Percentiles rank a stretch among this genome's conserved stretches.
phyloP scores from a whole-genome alignment of 2,888 invertebrate species.

The Agrochola lota region DNA sequence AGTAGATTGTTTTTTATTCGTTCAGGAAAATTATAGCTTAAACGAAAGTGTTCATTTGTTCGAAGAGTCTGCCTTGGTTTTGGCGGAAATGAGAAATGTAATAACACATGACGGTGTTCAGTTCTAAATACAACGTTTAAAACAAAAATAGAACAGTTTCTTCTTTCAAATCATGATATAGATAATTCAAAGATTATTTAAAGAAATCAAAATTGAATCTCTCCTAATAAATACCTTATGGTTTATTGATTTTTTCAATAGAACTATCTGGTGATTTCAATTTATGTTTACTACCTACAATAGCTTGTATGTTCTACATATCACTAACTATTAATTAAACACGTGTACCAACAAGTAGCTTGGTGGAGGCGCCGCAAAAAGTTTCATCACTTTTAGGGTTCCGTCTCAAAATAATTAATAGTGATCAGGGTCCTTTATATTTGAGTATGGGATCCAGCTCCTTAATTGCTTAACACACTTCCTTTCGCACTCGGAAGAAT shows the following conservation, averaged over 20 bases:
- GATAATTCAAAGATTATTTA: too few species aligned
- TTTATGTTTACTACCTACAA: conserved; percentile 15
- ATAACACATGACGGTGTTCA: neutral
- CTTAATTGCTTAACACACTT: neutral
- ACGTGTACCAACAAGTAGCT: conserved; percentile 52
- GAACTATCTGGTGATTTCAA: conserved; percentile 2
- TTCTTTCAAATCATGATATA: too few species aligned
- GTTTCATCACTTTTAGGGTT: conserved; percentile 35
- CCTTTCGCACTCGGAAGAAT: neutral
- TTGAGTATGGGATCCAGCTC: neutral
- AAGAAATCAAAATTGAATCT: conserved; percentile 3
- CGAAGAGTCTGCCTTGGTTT: neutral
- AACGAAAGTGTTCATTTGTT: conserved; percentile 5
- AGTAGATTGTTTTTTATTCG: conserved; percentile 29
- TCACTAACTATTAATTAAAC: conserved; percentile 48
- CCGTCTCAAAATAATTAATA: neutral
- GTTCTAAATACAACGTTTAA: neutral
- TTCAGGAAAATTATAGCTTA: conserved; percentile 7
- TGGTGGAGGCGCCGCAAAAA: conserved; percentile 57
- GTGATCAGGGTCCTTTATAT: neutral
- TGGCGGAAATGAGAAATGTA: conserved; percentile 48
- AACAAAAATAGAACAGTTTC: neutral
- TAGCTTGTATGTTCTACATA: conserved; percentile 42
- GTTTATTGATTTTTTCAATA: conserved; percentile 2
- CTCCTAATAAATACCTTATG: neutral